Evolutionary conservation across 2,888 invertebrate species (phyloP), one percentile per base, ranked within the genome.

Genomic region (Heliconius aoede): DNA sequence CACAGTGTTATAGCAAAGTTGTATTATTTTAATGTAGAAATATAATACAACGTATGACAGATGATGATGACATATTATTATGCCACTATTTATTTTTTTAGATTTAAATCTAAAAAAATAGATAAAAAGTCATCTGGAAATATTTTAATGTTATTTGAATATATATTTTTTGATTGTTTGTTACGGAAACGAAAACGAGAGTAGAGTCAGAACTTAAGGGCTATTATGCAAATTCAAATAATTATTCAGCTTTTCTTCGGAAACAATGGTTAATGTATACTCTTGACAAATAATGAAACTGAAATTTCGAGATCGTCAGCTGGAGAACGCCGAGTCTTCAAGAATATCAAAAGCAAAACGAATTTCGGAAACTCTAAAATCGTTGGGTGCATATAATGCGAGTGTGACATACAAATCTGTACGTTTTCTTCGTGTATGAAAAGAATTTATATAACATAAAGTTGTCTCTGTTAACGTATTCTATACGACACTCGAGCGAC

Each of bases 241-340:
- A 72, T 72, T 60, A 60, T 72, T 72, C 60, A 30, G 72, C 36
- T 60, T 51, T 69, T 55, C 69, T 24, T 60, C 58, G 60, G 26
- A 72, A 72, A 72, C 72, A 72, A 72, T 72, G 72, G 60, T 60
- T 72, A 61, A 69, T 72, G 58, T 72, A 61, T 58, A 60, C 58
- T 72, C 72, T 72, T 72, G 72, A 72, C 58, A 72, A 72, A 61
- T 60, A 72, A 72, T 60, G 72, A 40, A 60, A 69, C 69, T 61
- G 26, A 72, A 72, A 72, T 61, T 61, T 61, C 61, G 60, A 72
- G 11, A 60, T 28, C 13, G 60, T 72, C 28, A 72, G 60, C 32
- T 69, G 51, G 13, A 69, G 30, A 51, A 13, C 30, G 51, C 30
- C 30, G 68, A 30, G 30, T 51, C 51, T 55, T 69, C 24, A 69